Evolutionary conservation across 2,797 vertebrate genomes (phyloP), one percentile per base, ranked within the genome.

Genomic region (Girardinus metallicus): DNA sequence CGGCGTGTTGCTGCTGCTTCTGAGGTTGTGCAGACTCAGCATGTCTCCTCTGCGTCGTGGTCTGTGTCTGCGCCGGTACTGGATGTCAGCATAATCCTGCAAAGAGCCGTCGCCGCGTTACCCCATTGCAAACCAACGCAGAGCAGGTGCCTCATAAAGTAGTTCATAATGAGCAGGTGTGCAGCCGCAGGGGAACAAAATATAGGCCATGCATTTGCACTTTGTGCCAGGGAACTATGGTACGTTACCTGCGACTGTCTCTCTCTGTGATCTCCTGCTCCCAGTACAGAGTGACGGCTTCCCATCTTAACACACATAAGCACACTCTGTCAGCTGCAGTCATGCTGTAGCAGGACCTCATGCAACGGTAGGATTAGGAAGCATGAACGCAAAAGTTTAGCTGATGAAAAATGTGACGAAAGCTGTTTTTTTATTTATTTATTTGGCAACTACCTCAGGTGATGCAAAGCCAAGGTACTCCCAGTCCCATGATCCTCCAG

Each of bases 401-500:
- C 74, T 74, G 13, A 83, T 71, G 41, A 66, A 60, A 76, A 41
- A 39, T 53, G 77, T 31, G 23, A 82, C 23, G 49, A 39, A 34
- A 53, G 34, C 18, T 4, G 43, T 34, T 60, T 10, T 49, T 49
- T 76, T 21, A 23, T 78, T 94, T 97, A 1, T 49, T 51, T 53
- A 39, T 66, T 39, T 36, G 31, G 31, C 21, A 66, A 39, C 10
- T 68, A 99, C 99, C 97, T 99, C 99, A 0, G 98, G 98, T 75
- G 98, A 99, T 84, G 98, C 97, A 92, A 99, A 99, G 93, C 98
- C 98, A 85, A 99, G 97, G 95, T 99, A 99, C 88, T 99, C 99
- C 98, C 98, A 99, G 92, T 99, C 98, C 99, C 98, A 99, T 1
- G 98, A 99, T 94, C 97, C 98, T 95, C 98, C 98, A 88, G 97